phyloP scores from a whole-genome alignment of 2,113 vertebrate species.

The Zootoca vivipara region DNA sequence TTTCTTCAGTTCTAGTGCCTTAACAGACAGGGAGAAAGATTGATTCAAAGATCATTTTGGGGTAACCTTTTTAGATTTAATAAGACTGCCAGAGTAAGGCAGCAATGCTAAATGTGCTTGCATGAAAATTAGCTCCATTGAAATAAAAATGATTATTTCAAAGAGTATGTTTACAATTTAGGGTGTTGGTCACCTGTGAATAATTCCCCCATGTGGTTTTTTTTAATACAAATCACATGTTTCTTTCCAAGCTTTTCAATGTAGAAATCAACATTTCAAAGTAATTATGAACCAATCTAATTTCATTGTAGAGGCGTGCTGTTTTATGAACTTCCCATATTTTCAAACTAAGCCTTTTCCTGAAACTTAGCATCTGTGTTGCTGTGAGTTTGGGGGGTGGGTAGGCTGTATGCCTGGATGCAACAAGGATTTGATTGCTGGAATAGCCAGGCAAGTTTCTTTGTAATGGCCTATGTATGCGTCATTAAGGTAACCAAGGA shows the following conservation, averaged over 20 bases:
- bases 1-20: constrained; percentile 35
- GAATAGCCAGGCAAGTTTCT: too few relatives aligned
- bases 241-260: not conserved
- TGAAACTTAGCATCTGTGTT: not conserved
- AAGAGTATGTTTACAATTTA: not conserved
- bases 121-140: too few relatives aligned
- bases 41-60: not conserved
- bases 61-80: not conserved
- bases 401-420: too few relatives aligned
- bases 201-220: not conserved
- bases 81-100: not conserved
- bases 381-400: too few relatives aligned
- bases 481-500: too few relatives aligned
- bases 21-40: not conserved
- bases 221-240: not conserved
- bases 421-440: too few relatives aligned
- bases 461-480: too few relatives aligned
- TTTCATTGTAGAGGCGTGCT: not conserved
- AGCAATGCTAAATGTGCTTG: not conserved
- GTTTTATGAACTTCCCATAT: not conserved
- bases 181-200: not conserved
- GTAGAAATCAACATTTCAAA: not conserved
- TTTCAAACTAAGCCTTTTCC: not conserved
- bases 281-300: not conserved
- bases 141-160: not conserved